These are phyloP conservation scores for Paradoxurus hermaphroditus DNA, from an alignment of 2,113 vertebrate genomes.

Conservation along the genomic window DNA sequence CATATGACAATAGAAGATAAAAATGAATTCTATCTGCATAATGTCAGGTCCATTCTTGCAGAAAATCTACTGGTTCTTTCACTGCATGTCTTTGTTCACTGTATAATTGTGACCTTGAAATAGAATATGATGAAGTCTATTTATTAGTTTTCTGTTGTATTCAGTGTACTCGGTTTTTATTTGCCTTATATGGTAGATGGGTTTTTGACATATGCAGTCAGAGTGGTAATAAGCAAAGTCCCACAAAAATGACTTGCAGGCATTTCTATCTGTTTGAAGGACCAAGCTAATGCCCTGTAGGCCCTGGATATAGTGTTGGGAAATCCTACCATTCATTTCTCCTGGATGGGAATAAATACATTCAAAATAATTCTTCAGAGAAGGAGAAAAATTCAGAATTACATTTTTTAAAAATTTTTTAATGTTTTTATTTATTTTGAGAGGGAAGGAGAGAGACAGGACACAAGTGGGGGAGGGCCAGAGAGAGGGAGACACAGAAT, in stretches of 20 bases:
- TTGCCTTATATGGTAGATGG: neutral
- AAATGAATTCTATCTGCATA: neutral
- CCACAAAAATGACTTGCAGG: neutral
- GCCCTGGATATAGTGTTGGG: neutral
- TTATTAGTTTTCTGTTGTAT: neutral
- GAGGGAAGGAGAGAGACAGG: too few relatives aligned
- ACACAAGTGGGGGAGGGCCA: too few relatives aligned
- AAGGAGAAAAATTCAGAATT: neutral
- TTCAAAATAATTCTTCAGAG: neutral
- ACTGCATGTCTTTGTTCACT: neutral
- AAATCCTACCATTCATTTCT: neutral
- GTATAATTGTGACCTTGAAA: neutral
- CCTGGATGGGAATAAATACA: neutral
- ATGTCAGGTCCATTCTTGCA: neutral
- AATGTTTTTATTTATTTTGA: too few relatives aligned
- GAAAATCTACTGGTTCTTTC: neutral
- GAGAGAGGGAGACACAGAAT: too few relatives aligned
- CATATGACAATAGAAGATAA: neutral
- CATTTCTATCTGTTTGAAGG: neutral
- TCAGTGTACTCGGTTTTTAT: neutral
- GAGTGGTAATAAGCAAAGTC: neutral
- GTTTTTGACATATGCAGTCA: neutral
- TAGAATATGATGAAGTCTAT: neutral
- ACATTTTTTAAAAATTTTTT: neutral
- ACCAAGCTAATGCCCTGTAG: neutral